Base-by-base conservation (phyloP, 2,113 vertebrate species). In the Sander vitreus region DNA sequence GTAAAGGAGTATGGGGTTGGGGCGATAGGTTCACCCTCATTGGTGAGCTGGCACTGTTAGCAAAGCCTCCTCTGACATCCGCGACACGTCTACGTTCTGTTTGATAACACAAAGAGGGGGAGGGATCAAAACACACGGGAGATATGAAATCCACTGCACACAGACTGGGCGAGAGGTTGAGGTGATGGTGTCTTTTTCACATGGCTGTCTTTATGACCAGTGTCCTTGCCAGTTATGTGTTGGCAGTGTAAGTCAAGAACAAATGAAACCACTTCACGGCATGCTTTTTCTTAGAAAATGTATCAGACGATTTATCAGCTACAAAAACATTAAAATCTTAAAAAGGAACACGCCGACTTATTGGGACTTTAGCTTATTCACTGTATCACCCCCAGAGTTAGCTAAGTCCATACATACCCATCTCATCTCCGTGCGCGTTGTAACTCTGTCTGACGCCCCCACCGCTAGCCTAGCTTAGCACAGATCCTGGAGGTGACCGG, bases 41-140 rank as follows among this genome's bases (percentile, higher is more conserved):
- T 97, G 97, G 92, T 97, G 97, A 93, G 96, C 96, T 81, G 98
- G 97, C 83, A 98, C 98, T 33, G 98, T 99, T 93, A 97, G 94
- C 91, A 99, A 96, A 90, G 98, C 97, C 54, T 99, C 98, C 94
- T 98, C 96, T 0, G 97, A 91, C 94, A 96, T 95, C 96, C 98
- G 96, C 57, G 96, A 96, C 95, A 99, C 97, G 77, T 97, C 95
- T 96, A 99, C 97, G 92, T 99, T 99, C 98, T 99, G 97, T 80
- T 92, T 83, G 71, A 85, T 83, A 47, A 81, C 54, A 91, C 65
- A 89, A 33, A 85, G 63, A 85, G 60, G 80, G 64, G 80, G 60
- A 73, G 62, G 84, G 63, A 74, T 92, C 75, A 92, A 89, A 86
- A 86, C 84, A 85, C 72, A 78, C 16, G n/a, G 82, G 73, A 72